Conservation (phyloP, 1,140 invertebrate genomes). For the Cecropterus lyciades region DNA sequence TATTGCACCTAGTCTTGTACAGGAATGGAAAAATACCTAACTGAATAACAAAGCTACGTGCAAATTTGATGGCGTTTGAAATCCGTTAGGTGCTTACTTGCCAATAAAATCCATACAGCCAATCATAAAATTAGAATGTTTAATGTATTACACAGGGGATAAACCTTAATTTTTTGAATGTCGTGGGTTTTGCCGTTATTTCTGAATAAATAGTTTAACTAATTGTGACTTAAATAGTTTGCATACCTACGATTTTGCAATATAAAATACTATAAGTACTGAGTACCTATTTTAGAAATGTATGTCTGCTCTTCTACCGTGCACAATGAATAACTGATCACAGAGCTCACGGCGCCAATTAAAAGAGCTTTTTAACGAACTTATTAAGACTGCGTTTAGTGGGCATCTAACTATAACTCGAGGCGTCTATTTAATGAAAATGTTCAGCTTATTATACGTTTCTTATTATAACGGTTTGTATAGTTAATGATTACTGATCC, state of each 20-base stretch:
- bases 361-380: conserved; percentile 44
- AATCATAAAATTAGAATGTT: no score
- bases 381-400: conserved; percentile 48
- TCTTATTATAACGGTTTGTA: conserved; percentile 55
- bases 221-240: no score
- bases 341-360: conserved; percentile 37
- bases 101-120: no score
- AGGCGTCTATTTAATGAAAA: conserved; percentile 60
- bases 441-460: conserved; percentile 43
- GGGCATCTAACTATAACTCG: conserved; percentile 43
- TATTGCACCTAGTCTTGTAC: conserved; percentile 42
- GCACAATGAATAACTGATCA: conserved; percentile 1
- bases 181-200: no score
- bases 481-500: not conserved
- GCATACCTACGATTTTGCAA: no score
- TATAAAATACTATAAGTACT: no score
- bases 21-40: conserved; percentile 64
- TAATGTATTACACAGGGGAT: no score
- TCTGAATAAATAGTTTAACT: no score
- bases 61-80: conserved; percentile 52
- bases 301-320: not conserved
- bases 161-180: no score
- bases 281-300: not conserved
- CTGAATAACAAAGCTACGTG: conserved; percentile 58
- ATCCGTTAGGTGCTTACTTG: conserved; percentile 13